Evolutionary conservation across 2,113 vertebrate genomes (phyloP).

Genomic region (Hydrolagus affinis): DNA sequence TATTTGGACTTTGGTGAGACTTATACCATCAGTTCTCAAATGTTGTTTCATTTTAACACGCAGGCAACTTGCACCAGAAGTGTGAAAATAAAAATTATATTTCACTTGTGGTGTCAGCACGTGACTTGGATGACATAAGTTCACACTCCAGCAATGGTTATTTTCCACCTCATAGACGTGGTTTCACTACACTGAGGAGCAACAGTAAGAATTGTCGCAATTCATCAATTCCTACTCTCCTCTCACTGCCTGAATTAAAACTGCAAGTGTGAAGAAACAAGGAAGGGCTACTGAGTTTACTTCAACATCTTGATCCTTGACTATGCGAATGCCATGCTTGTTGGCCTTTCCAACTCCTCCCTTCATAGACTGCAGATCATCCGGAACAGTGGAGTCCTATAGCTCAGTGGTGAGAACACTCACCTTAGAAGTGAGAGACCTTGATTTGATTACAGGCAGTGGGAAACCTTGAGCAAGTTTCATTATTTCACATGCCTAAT

Average conservation of each 20-base stretch:
- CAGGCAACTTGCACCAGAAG: neutral
- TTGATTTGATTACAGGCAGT: too few species aligned
- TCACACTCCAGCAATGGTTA: neutral
- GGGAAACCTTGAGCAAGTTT: too few species aligned
- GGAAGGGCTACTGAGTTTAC: neutral
- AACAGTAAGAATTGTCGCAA: neutral
- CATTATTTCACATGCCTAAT: too few species aligned
- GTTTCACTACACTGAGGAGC: neutral
- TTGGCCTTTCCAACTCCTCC: too few species aligned
- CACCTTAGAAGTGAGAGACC: too few species aligned
- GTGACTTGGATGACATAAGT: neutral
- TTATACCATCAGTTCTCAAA: neutral
- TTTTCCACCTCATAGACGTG: neutral
- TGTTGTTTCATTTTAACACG: slow-evolving; percentile 1
- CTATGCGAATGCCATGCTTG: too few species aligned
- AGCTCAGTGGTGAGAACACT: too few species aligned
- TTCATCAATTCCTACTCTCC: neutral
- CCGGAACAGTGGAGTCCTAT: too few species aligned
- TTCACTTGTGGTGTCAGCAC: slow-evolving; percentile 8
- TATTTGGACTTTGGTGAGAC: neutral
- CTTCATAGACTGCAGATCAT: too few species aligned
- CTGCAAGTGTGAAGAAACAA: neutral
- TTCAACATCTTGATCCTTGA: neutral
- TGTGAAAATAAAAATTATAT: slow-evolving; percentile 8
- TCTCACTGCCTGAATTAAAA: neutral